Evolutionary conservation across 2,888 invertebrate genomes (phyloP).

Genomic region (Pelosia muscerda): DNA sequence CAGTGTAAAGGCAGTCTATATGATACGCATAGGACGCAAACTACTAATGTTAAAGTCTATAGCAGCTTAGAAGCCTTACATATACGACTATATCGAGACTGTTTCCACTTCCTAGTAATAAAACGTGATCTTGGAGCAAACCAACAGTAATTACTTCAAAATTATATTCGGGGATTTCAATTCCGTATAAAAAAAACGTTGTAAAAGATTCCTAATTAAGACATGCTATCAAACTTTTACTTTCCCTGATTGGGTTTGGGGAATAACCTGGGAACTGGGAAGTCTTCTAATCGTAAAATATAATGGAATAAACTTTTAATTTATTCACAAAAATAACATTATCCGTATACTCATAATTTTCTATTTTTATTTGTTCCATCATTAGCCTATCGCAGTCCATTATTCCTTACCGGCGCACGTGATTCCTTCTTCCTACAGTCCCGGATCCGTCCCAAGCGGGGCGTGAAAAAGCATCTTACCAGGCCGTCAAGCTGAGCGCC

Average conservation of each 20-base stretch:
- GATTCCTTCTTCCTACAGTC: too few species aligned
- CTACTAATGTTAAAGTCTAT: not conserved
- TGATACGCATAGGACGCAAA: not conserved
- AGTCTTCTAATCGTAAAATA: not conserved
- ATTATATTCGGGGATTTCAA: not conserved
- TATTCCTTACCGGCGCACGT: too few species aligned
- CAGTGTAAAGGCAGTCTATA: too few species aligned
- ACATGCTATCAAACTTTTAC: not conserved
- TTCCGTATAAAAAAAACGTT: not conserved
- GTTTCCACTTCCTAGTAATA: not conserved
- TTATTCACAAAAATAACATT: not conserved
- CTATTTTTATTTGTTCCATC: too few species aligned
- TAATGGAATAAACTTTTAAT: not conserved
- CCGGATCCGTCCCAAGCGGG: too few species aligned
- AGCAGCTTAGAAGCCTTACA: not conserved
- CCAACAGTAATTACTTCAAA: not conserved
- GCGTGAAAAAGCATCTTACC: too few species aligned
- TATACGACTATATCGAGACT: not conserved
- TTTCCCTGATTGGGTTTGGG: not conserved
- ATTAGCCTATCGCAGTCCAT: too few species aligned
- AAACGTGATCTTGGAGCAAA: slow-evolving; percentile 1
- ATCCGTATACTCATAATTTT: not conserved
- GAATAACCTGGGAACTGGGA: too few species aligned
- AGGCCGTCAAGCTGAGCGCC: too few species aligned
- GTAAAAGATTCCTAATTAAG: not conserved